These are phyloP conservation scores for Otocyon megalotis DNA, from an alignment of 2,113 vertebrate species.

Conservation along the genomic window DNA sequence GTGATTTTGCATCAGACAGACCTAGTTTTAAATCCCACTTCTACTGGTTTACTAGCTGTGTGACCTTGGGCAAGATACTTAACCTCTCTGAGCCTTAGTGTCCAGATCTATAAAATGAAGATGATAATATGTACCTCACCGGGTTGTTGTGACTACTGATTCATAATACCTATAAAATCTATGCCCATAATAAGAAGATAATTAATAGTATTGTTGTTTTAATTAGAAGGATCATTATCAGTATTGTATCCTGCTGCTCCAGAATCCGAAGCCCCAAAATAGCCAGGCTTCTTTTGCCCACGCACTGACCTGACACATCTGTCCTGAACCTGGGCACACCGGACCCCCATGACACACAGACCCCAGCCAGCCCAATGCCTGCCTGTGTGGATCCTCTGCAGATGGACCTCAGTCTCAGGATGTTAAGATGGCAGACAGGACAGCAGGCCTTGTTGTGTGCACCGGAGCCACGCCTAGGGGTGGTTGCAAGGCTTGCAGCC, in stretches of 20 bases:
- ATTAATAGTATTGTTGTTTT: neutral
- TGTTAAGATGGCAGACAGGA: neutral
- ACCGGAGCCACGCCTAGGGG: neutral
- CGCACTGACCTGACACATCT: too few species aligned
- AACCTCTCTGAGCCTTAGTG: neutral
- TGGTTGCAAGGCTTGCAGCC: neutral
- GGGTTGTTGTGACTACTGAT: neutral
- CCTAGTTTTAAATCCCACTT: neutral
- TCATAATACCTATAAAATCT: neutral
- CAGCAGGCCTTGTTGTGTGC: neutral
- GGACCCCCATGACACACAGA: neutral
- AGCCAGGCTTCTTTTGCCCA: neutral
- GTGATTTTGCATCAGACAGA: neutral
- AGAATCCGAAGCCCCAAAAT: neutral
- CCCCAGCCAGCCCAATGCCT: neutral
- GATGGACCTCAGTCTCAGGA: too few species aligned
- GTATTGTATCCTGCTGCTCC: neutral
- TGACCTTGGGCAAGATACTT: slow-evolving; percentile 10
- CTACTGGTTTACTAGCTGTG: neutral
- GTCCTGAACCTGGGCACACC: neutral
- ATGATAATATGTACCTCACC: neutral
- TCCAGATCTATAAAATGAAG: neutral
- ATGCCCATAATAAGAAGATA: neutral
- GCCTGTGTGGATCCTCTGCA: neutral
- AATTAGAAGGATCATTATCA: neutral